These are phyloP conservation scores for Gymnoscelis rufifasciata DNA, from an alignment of 2,888 invertebrate species.

Conservation along the genomic window DNA sequence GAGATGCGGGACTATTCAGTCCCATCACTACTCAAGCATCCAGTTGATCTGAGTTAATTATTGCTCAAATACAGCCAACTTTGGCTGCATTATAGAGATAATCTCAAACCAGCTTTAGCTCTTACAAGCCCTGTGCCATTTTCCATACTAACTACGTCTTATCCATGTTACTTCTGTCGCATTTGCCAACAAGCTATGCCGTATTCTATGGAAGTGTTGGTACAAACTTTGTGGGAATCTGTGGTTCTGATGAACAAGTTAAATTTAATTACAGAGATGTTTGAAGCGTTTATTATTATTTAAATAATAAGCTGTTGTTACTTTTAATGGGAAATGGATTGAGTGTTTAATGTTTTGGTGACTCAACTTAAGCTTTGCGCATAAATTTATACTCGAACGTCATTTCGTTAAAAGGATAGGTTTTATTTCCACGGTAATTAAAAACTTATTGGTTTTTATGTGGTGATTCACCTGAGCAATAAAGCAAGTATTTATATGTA, in stretches of 20 bases:
- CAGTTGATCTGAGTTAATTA: slow-evolving; percentile 40
- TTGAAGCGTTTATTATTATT: slow-evolving; percentile 25
- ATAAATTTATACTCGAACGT: too few species aligned
- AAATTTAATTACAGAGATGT: slow-evolving; percentile 26
- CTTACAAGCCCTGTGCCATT: slow-evolving; percentile 4
- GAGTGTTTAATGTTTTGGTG: not conserved
- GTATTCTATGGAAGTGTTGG: not conserved
- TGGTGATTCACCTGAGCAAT: too few species aligned
- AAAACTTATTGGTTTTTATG: too few species aligned
- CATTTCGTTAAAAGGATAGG: too few species aligned
- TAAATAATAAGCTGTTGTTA: slow-evolving; percentile 15
- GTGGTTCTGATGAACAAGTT: slow-evolving; percentile 15
- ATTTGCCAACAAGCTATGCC: slow-evolving; percentile 5
- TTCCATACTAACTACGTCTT: slow-evolving; percentile 6
- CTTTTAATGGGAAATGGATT: slow-evolving; percentile 3
- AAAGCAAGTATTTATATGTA: too few species aligned
- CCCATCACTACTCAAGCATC: slow-evolving; percentile 22
- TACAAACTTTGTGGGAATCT: slow-evolving; percentile 11
- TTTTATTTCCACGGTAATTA: too few species aligned
- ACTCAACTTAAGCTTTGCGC: too few species aligned
- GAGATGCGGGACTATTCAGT: slow-evolving; percentile 12
- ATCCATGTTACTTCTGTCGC: not conserved
- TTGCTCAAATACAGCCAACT: slow-evolving; percentile 41
- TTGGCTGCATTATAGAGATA: slow-evolving; percentile 41
- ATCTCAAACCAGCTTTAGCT: slow-evolving; percentile 24